These are phyloP conservation scores for Columba guinea DNA, from an alignment of 2,797 vertebrate genomes.

Conservation along the genomic window DNA sequence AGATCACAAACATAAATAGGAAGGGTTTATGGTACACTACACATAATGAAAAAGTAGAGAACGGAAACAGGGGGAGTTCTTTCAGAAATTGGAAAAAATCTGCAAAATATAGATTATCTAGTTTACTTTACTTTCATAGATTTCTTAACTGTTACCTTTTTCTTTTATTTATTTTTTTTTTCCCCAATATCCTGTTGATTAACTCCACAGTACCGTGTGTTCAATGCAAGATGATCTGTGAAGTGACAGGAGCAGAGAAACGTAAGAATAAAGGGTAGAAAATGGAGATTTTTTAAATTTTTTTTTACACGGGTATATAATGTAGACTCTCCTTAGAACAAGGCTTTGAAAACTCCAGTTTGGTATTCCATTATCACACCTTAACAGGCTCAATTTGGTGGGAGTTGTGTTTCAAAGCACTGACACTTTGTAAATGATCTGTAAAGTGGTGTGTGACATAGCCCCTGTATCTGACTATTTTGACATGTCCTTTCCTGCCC, in stretches of 20 bases:
- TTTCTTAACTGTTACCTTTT: background rate
- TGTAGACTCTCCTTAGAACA: background rate
- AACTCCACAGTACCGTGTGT: background rate
- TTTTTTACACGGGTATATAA: background rate
- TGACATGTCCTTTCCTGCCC: background rate
- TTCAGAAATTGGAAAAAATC: background rate
- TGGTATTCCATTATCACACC: background rate
- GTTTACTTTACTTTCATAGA: background rate
- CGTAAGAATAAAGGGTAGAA: background rate
- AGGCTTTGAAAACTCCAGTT: background rate
- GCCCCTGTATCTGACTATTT: background rate
- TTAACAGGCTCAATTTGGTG: background rate
- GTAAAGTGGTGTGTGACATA: background rate
- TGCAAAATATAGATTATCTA: background rate
- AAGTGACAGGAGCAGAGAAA: background rate
- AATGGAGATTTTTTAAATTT: background rate
- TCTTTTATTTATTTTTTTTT: background rate
- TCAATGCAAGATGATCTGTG: background rate
- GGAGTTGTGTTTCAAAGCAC: slow-evolving; percentile 1
- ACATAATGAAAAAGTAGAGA: background rate
- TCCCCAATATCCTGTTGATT: background rate
- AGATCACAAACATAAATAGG: background rate
- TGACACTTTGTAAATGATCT: background rate
- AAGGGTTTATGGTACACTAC: background rate
- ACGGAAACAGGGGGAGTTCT: background rate